phyloP scores from a whole-genome alignment of 2,113 vertebrate species.

The Prionailurus bengalensis region DNA sequence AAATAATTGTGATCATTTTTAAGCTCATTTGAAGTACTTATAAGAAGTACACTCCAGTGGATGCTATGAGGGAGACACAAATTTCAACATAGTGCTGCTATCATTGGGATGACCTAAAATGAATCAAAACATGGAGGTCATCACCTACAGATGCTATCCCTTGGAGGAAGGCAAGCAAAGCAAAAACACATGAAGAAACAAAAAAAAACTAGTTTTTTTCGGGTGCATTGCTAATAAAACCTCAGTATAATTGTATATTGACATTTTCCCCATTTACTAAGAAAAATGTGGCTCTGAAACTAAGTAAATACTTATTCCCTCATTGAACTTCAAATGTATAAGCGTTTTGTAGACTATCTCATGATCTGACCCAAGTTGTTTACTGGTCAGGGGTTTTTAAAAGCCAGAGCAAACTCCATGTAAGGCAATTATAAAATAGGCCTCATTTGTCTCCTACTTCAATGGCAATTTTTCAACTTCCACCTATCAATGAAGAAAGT shows the following conservation, averaged over 20 bases:
- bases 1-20: neutral
- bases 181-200: neutral
- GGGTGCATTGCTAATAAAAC: neutral
- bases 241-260: neutral
- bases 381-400: neutral
- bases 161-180: neutral
- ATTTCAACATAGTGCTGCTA: neutral
- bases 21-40: neutral
- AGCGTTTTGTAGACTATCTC: neutral
- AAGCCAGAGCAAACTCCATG: neutral
- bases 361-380: neutral
- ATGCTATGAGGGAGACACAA: neutral
- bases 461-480: conserved; percentile 27
- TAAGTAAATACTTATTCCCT: neutral
- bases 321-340: neutral
- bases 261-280: neutral
- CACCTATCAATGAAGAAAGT: conserved; percentile 5
- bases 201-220: neutral
- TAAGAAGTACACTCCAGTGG: neutral
- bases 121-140: neutral
- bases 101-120: neutral
- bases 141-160: neutral
- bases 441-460: neutral
- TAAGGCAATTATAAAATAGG: conserved; percentile 8
- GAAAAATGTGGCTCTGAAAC: neutral